Base-by-base conservation (phyloP, 2,113 vertebrate genomes). In the Carassius carassius region DNA sequence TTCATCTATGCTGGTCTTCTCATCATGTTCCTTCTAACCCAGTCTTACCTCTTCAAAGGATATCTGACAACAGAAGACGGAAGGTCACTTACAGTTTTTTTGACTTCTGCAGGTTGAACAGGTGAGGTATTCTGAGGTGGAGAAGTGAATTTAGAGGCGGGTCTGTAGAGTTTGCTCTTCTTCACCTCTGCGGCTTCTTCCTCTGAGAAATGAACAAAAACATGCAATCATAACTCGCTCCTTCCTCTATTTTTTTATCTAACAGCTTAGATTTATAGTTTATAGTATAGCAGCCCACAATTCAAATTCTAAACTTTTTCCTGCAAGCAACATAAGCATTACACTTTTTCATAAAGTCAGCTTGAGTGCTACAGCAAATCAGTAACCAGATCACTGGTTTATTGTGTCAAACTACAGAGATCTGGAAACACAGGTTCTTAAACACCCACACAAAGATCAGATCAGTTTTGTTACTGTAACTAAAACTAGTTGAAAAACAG, bases 121-220 rank as follows among this genome's bases (percentile, higher is more conserved):
- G 92, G 88, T 17, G 89, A 87, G 4, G 79, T 89, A 90, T 94
- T 90, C 75, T 92, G 93, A 51, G 91, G 54, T 23, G 81, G 86
- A 0, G 92, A 86, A 56, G 82, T 84, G 84, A 94, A 94, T 90
- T 93, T 95, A 0, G 94, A 87, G 41, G 90, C 41, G 0, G 95
- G 95, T 90, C 92, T 91, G 90, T 95, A 95, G 3, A 95, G 90
- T 84, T 94, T 94, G 87, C 47, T 93, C 90, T 91, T 95, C 81
- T 93, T 95, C 58, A 91, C 85, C 37, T 95, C 94, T 1, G 91
- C 93, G 14, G 91, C 92, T 86, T 94, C 92, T 84, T 95, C 94
- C 80, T 94, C 94, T 95, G 91, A 58, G 86, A 69, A 86, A 65
- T 6, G 35, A 76, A 63, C 16, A 62, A 54, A 81, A 65, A 62